phyloP scores from a whole-genome alignment of 2,888 invertebrate genomes.

The Formica aserva region DNA sequence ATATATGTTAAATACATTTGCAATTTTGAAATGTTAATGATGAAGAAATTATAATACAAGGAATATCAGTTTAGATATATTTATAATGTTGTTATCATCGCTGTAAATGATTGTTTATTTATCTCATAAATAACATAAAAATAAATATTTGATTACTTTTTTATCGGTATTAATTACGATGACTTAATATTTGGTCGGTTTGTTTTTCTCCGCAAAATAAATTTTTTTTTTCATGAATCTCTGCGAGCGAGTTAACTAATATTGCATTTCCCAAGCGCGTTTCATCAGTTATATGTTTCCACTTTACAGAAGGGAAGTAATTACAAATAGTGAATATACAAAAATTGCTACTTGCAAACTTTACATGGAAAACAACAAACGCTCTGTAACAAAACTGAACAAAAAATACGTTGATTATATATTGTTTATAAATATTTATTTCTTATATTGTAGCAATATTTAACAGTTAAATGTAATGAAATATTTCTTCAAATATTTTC shows the following conservation, averaged over 20 bases:
- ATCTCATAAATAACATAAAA: not conserved
- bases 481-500: conserved; percentile 12
- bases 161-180: not conserved
- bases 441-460: conserved; percentile 10
- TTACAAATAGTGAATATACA: conserved; percentile 24
- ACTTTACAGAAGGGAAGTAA: conserved; percentile 25
- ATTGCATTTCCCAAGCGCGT: not conserved
- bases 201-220: not conserved
- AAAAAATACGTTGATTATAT: conserved; percentile 18
- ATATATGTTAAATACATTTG: not conserved
- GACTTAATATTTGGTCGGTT: not conserved
- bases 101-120: not conserved
- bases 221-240: conserved; percentile 6
- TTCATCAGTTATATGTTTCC: conserved; percentile 14
- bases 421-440: conserved; percentile 29
- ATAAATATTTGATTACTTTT: not conserved
- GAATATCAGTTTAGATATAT: not conserved
- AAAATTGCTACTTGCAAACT: not conserved
- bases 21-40: not conserved
- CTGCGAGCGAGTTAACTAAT: conserved; percentile 10
- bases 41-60: not conserved
- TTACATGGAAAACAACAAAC: conserved; percentile 4
- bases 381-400: not conserved
- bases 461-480: not conserved
- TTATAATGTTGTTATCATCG: not conserved